Conservation (phyloP, 2,113 vertebrate genomes). For the Piprites chloris region DNA sequence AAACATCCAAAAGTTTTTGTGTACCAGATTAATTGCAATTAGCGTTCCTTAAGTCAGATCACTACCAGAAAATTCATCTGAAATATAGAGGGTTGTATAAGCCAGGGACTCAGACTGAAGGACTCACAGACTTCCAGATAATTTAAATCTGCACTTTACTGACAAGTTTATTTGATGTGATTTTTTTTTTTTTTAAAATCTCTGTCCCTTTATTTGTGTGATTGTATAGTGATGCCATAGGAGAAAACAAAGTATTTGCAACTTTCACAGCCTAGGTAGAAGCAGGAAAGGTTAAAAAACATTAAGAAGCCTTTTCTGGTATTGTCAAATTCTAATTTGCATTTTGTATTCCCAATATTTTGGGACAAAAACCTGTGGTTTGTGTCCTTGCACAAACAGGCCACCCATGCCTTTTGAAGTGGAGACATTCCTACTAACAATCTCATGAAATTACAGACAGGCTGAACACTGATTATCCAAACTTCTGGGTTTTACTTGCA, state of each 20-base stretch:
- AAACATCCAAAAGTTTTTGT: not conserved
- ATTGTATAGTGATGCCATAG: not conserved
- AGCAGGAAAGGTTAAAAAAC: not conserved
- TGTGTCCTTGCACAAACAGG: not conserved
- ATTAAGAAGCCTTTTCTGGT: not conserved
- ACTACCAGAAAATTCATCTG: not conserved
- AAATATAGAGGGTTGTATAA: not conserved
- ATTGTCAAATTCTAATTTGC: not conserved
- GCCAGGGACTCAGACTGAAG: not conserved
- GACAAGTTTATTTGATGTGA: not conserved
- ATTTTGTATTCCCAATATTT: not conserved
- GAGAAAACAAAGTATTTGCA: not conserved
- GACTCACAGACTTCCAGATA: rapidly evolving
- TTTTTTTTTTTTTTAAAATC: not conserved
- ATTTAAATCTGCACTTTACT: not conserved
- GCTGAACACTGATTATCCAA: not conserved
- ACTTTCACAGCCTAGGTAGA: not conserved
- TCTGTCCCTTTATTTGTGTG: rapidly evolving
- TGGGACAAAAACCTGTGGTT: not conserved
- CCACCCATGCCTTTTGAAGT: not conserved
- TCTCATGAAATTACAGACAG: not conserved
- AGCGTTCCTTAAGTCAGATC: not conserved
- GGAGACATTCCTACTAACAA: not conserved
- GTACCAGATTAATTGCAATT: not conserved
- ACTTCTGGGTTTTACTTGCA: not conserved